phyloP scores from a whole-genome alignment of 2,113 vertebrate species.

The Pseudopodoces humilis region DNA sequence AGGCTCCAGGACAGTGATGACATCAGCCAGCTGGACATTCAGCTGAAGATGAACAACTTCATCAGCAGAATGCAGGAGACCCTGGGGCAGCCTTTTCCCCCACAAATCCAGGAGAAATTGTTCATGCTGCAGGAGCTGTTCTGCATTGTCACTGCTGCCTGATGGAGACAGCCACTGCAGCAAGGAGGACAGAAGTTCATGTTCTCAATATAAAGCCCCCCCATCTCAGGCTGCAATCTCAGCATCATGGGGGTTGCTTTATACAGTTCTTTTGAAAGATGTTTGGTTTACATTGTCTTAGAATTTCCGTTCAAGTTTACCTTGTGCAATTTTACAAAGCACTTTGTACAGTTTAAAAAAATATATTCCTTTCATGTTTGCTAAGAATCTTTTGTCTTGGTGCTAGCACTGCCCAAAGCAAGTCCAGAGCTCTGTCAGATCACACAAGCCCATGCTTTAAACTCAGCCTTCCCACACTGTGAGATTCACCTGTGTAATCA shows the following conservation, averaged over 20 bases:
- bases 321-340: background rate
- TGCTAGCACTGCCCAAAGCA: background rate
- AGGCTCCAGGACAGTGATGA: constrained; percentile 73
- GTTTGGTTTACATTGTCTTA: background rate
- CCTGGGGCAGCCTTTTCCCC: constrained; percentile 76
- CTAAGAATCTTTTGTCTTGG: background rate
- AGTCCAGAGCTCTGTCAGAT: background rate
- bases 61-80: constrained; percentile 67
- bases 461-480: background rate
- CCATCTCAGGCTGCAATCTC: background rate
- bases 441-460: background rate
- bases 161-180: background rate
- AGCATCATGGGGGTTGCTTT: background rate
- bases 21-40: constrained; percentile 72
- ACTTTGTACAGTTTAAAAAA: constrained; percentile 53
- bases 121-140: constrained; percentile 75
- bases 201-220: background rate
- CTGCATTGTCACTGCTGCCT: background rate
- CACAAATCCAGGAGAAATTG: constrained; percentile 79
- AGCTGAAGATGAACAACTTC: constrained; percentile 75
- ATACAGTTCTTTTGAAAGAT: background rate
- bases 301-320: background rate
- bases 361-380: constrained; percentile 65
- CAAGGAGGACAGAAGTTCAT: background rate
- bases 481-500: background rate